Evolutionary conservation across 2,113 vertebrate genomes (phyloP).

Genomic region (Microcebus ravelobensis): DNA sequence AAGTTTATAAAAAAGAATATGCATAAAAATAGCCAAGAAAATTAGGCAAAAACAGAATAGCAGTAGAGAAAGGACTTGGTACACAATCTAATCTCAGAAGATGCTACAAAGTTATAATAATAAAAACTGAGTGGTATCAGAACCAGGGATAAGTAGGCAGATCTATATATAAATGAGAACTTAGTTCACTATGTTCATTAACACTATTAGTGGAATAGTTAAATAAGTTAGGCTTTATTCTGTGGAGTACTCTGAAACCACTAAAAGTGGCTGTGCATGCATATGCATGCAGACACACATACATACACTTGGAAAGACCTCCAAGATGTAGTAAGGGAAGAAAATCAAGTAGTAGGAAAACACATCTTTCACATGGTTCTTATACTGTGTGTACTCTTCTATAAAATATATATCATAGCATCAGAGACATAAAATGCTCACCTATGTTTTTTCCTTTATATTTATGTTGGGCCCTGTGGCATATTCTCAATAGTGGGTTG

Average conservation of each 20-base stretch:
- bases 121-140: not conserved
- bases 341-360: not conserved
- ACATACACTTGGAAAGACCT: not conserved
- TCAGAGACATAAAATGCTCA: not conserved
- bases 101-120: not conserved
- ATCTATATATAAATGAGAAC: not conserved
- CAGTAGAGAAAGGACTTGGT: not conserved
- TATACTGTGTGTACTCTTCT: not conserved
- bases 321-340: not conserved
- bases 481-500: not conserved
- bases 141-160: not conserved
- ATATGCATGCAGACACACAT: not conserved
- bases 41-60: not conserved
- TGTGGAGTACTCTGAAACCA: not conserved
- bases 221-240: not conserved
- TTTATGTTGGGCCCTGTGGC: not conserved
- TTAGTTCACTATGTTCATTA: not conserved
- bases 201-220: not conserved
- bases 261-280: not conserved
- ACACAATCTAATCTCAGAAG: not conserved
- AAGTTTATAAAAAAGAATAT: not conserved
- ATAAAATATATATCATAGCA: not conserved
- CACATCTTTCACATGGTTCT: not conserved
- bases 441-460: not conserved
- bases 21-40: not conserved